These are phyloP conservation scores for Pyrrhura leucotis DNA, from an alignment of 2,797 vertebrate genomes.

Conservation along the genomic window DNA sequence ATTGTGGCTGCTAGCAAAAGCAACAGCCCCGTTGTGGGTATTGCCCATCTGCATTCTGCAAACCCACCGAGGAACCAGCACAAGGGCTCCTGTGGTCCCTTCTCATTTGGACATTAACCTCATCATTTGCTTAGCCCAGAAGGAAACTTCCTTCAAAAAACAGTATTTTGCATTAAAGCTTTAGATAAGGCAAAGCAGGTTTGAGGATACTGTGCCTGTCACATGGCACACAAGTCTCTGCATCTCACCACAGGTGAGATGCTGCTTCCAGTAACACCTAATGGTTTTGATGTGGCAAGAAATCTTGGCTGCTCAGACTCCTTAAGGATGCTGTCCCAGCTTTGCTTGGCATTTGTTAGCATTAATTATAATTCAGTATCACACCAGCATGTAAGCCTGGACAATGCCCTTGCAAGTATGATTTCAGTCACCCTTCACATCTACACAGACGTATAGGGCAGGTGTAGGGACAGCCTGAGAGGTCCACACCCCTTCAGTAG, in stretches of 20 bases:
- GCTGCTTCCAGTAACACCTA: background rate
- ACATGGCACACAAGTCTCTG: fast-evolving
- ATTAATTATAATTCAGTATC: background rate
- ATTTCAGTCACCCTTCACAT: background rate
- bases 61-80: fast-evolving
- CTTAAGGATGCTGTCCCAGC: background rate
- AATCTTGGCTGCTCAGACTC: background rate
- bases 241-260: background rate
- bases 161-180: background rate
- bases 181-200: background rate
- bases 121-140: background rate
- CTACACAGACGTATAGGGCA: background rate
- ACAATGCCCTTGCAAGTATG: background rate
- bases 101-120: background rate
- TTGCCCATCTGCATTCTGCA: fast-evolving
- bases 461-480: background rate
- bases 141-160: background rate
- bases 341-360: background rate
- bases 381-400: background rate
- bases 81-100: background rate
- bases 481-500: background rate
- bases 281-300: background rate
- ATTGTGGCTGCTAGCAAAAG: fast-evolving
- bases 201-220: background rate
- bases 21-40: background rate